These are phyloP conservation scores for Manacus vitellinus DNA, from an alignment of 2,113 vertebrate genomes.

Conservation along the genomic window DNA sequence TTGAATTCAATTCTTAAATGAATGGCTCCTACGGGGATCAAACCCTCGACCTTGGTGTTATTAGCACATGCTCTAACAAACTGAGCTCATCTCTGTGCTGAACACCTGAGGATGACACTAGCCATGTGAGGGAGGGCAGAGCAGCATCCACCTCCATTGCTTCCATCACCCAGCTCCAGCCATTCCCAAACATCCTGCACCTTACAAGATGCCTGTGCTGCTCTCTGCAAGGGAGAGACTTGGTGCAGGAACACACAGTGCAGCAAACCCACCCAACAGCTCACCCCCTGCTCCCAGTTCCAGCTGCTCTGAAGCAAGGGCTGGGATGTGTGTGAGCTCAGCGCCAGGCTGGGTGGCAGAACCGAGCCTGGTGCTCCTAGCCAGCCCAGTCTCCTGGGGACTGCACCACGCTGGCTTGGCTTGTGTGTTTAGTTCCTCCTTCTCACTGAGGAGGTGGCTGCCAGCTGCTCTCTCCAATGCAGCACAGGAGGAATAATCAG, in stretches of 20 bases:
- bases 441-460: not conserved
- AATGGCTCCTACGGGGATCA: not conserved
- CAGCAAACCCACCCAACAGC: not conserved
- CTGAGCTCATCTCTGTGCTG: not conserved
- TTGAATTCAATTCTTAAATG: not conserved
- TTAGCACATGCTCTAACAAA: not conserved
- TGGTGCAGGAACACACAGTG: not conserved
- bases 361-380: not conserved
- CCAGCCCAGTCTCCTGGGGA: not conserved
- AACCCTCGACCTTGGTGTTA: not conserved
- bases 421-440: not conserved
- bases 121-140: not conserved
- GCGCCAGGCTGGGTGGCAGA: not conserved
- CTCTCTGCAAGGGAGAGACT: not conserved
- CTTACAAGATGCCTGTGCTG: too few relatives aligned
- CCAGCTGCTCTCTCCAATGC: not conserved
- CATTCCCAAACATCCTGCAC: not conserved
- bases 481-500: not conserved
- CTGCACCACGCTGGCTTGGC: not conserved
- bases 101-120: not conserved
- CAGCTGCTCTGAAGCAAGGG: not conserved
- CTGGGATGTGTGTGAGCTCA: fast-evolving
- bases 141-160: not conserved
- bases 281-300: not conserved
- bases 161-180: not conserved